Base-by-base conservation (phyloP, 1,140 invertebrate genomes). In the Zaprionus lachaisei region DNA sequence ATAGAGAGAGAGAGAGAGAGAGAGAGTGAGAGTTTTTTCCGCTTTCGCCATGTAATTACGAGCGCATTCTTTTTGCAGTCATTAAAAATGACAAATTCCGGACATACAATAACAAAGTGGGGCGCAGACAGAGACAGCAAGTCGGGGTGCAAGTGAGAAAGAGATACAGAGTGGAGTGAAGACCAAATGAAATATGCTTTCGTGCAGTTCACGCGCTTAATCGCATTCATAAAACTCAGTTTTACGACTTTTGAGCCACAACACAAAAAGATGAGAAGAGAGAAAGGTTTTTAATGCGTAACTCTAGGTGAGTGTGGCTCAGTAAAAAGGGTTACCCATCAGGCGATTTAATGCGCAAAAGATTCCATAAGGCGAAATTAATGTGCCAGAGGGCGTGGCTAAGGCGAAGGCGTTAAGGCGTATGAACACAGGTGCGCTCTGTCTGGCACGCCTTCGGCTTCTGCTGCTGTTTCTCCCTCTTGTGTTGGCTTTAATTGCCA, bases 11-110 rank as follows among this genome's bases (percentile, higher is more conserved):
- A 78, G 37, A 15, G 14, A 64, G 77, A 11, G 3, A 11, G 9
- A 17, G n/a, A 17, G n/a, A 17, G 41, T 9, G n/a, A 7, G 41
- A 9, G 5, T 81, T 68, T 79, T 74, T 57, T 70, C n/a, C 81
- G 44, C 79, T 80, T 55, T 66, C 58, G 73, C 73, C 83, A 76
- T 87, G 80, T 87, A 87, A 87, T 87, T 89, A 89, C 83, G 79
- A 79, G 67, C 84, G 84, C 85, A 89, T 89, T 89, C 81, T 89
- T 89, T 90, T 84, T 79, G 64, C 81, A 89, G 84, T 89, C 84
- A 90, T 89, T 89, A 89, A 89, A 89, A 89, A 89, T 89, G 84
- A 89, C 84, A 89, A 89, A 89, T 89, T 89, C 84, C 84, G 79
- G 71, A 66, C 85, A 62, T 81, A 77, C 63, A 90, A 60, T 69